Evolutionary conservation across 2,113 vertebrate genomes (phyloP), one percentile per base, ranked within the genome.

Genomic region (Podilymbus podiceps): DNA sequence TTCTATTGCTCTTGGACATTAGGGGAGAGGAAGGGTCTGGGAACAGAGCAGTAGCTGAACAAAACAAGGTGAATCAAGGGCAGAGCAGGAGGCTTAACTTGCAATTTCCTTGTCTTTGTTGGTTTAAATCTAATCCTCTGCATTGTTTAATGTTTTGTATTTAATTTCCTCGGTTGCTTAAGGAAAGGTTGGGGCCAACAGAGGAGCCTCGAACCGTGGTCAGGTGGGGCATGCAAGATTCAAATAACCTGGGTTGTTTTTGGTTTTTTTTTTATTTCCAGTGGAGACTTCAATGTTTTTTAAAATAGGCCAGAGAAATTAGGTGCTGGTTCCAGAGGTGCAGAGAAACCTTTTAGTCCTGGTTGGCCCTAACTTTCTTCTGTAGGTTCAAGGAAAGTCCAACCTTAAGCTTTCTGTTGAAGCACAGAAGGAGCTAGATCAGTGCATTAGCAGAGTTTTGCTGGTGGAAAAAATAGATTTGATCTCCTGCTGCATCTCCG

Each of bases 41-140:
- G 55, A 82, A 22, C 21, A 27, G 38, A 88, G n/a, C 30, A 15
- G 78, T 40, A 81, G 55, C 85, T 92, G 89, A 95, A 63, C 63
- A 88, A 93, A 95, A 42, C 91, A 97, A 95, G 94, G 96, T 96
- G 95, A 97, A 89, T 91, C 87, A 87, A 95, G 82, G 79, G 94
- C 88, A 92, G 71, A 88, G 31, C 31, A 58, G 63, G 85, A 89
- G 88, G 91, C 95, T 97, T 97, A 97, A 95, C 90, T 87, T 77
- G 80, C 80, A 95, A 95, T 97, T 97, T 97, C 97, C 97, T 95
- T 86, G 78, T 79, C 90, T 93, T 93, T 96, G 91, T 96, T 96
- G 74, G 68, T 79, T 96, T 93, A 89, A 93, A 53, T 88, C 83
- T 91, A 85, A 85, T 91, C 73, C 58, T 91, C 75, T 1, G 7